Base-by-base conservation (phyloP, 2,797 vertebrate species). In the Danio tinwini region DNA sequence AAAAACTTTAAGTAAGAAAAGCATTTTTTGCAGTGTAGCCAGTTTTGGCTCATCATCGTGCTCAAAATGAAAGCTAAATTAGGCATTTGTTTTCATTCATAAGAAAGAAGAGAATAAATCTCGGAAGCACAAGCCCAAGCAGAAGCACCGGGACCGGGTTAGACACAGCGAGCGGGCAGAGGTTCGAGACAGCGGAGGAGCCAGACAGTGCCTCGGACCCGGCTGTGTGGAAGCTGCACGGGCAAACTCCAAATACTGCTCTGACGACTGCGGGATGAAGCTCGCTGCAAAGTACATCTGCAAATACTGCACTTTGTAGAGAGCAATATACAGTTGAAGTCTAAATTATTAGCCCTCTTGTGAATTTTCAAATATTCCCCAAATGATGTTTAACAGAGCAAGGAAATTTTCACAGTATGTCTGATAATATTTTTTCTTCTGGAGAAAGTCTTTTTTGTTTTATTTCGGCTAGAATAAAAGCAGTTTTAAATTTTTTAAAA, bases 241-340 rank as follows among this genome's bases (percentile, higher is more conserved):
- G 5, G 56, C 85, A 0, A 90, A 62, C 85, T 97, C 96, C 83
- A 97, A 97, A 83, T 97, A 97, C 90, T 97, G 96, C 86, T 94
- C 95, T 0, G 96, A 97, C 21, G 94, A 96, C 88, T 97, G 96
- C 1, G 96, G 96, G 87, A 96, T 97, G 94, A 96, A 96, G 81
- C 91, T 97, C 14, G 96, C 96, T 0, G 94, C 96, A 82, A 97
- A 97, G 96, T 97, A 86, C 88, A 91, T 17, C 4, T 8, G 0
- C 11, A 64, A 17, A 40, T 9, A 7, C 50, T 13, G 11, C 7
- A 42, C 21, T 1, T 40, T 58, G 12, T 16, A 49, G 6, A 40
- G 19, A 45, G 17, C 16, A 21, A 16, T 10, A 29, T 29, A 29
- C 29, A 29, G 29, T 29, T 29, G 29, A 29, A 29, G 29, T 29